A percentile compares a stretch with the other conserved stretches of the same genome.
phyloP scores from a whole-genome alignment of 1,140 invertebrate genomes.

The Helicoverpa armigera region DNA sequence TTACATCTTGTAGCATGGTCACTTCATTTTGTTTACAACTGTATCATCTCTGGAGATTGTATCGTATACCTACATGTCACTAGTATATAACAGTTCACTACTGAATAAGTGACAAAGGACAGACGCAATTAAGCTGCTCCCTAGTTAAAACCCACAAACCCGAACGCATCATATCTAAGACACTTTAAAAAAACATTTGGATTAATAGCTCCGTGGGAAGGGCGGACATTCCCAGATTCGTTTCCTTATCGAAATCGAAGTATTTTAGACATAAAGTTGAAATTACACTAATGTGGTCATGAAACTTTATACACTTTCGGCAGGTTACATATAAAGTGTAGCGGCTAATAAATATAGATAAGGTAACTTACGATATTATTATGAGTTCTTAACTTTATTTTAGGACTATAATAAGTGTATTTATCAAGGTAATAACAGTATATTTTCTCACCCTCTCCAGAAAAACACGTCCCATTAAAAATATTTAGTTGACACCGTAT shows the following conservation, averaged over 20 bases:
- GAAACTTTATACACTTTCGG: too few relatives aligned
- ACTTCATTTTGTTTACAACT: not conserved
- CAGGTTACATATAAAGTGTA: too few relatives aligned
- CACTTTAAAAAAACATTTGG: slow-evolving; percentile 3
- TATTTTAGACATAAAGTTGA: not conserved
- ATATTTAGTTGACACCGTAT: not conserved
- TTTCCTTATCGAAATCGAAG: not conserved
- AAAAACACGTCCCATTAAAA: not conserved
- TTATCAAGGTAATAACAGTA: not conserved
- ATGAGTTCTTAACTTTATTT: not conserved
- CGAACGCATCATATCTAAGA: not conserved
- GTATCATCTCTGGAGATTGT: too few relatives aligned
- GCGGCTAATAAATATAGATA: not conserved
- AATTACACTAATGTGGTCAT: not conserved
- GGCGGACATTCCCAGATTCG: not conserved
- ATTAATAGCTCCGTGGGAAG: slow-evolving; percentile 28
- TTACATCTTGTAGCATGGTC: not conserved
- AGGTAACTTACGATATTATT: not conserved
- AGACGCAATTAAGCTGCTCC: too few relatives aligned
- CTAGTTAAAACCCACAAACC: not conserved
- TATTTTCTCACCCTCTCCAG: not conserved
- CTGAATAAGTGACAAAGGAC: too few relatives aligned
- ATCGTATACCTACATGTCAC: too few relatives aligned
- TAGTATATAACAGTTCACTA: too few relatives aligned
- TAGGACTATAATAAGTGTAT: not conserved